Evolutionary conservation across 2,888 invertebrate species (phyloP).

Genomic region (Hofmannophila pseudospretella): DNA sequence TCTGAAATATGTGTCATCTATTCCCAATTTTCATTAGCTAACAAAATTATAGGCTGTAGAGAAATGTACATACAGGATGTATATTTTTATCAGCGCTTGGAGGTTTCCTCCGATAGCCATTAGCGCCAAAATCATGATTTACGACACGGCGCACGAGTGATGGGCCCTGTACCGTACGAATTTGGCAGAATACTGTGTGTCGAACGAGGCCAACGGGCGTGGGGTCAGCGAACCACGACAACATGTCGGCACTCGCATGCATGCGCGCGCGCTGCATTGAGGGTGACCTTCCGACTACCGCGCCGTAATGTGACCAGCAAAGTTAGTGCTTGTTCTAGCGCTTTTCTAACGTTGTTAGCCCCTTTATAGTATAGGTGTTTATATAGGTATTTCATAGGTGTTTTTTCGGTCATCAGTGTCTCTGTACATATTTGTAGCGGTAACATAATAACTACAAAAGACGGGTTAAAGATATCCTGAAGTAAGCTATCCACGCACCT

Average conservation of each 20-base stretch:
- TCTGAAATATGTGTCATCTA: no score
- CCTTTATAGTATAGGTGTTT: no score
- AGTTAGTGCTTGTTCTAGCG: background rate
- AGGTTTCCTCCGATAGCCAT: background rate
- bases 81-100: background rate
- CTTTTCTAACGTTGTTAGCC: no score
- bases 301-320: background rate
- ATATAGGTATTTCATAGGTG: no score
- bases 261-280: conserved; percentile 22
- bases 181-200: conserved; percentile 30
- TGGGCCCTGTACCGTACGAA: conserved; percentile 14
- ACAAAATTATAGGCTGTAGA: no score
- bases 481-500: no score
- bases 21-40: no score
- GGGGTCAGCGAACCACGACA: conserved; percentile 54
- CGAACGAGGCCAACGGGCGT: conserved; percentile 32
- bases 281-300: conserved; percentile 23
- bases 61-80: no score
- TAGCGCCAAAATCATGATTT: conserved; percentile 12
- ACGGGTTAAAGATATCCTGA: no score
- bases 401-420: no score
- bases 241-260: conserved; percentile 41
- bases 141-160: conserved; percentile 12
- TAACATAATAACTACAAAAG: no score
- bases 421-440: no score